Base-by-base conservation (phyloP, 2,797 vertebrate species). In the Schizothorax lantsangensis region DNA sequence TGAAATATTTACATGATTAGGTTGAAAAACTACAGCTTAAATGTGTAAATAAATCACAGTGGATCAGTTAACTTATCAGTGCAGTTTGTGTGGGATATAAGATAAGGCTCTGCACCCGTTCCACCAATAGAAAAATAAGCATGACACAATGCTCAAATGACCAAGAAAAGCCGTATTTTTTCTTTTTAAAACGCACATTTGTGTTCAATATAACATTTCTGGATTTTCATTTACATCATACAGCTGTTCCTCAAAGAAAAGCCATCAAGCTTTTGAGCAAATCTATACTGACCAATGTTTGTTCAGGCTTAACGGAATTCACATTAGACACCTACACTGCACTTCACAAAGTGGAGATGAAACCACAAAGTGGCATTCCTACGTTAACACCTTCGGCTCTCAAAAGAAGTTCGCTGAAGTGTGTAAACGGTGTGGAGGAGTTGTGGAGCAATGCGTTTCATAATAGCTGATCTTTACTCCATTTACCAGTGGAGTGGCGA, bases 381-480 rank as follows among this genome's bases (percentile, higher is more conserved):
- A 12, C 0, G 7, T 66, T 66, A 66, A 40, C 10, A 78, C 45
- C 62, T 68, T 84, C 11, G 7, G 15, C 23, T 57, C 33, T 59
- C 23, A 26, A 57, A 54, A 72, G 23, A 59, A 54, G 33, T 38
- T 69, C 0, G 52, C 52, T 64, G 4, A 38, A 54, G 54, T 74
- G 9, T 62, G 71, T 64, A 36, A 84, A 73, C 45, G 11, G 23
- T 21, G 6, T 30, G 23, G 17, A 26, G 40, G 36, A 84, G n/a
- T 15, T 71, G 59, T 57, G 64, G 6, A 75, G 47, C 33, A 15
- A 84, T 40, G 15, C 8, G 30, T 57, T 86, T 78, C 72, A 6
- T 23, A 84, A 81, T 43, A 14, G 73, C 77, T 84, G 45, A 82
- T 86, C 57, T 72, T 62, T 74, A 68, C 69, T 57, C 45, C 23